These are phyloP conservation scores for Punctoribates punctum DNA, from an alignment of 2,888 invertebrate genomes.

Conservation along the genomic window DNA sequence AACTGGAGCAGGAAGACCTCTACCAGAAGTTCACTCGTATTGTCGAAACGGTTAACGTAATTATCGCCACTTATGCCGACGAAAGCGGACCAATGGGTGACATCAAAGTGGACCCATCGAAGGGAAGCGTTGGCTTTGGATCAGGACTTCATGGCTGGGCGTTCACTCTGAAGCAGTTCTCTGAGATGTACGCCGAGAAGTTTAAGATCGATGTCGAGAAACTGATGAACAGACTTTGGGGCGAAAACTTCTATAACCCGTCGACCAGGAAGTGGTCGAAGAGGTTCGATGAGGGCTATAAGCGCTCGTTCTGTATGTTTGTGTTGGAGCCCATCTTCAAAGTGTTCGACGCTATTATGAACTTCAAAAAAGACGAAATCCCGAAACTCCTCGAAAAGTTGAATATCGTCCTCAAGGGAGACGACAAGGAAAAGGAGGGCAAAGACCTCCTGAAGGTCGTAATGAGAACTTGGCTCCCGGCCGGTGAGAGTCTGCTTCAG, in stretches of 20 bases:
- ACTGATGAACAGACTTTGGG: slow-evolving; percentile 92
- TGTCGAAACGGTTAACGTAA: slow-evolving; percentile 99
- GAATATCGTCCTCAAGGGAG: slow-evolving; percentile 82
- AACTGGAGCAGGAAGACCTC: slow-evolving; percentile 91
- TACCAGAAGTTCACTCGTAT: slow-evolving; percentile 97
- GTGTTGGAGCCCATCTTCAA: slow-evolving; percentile 98
- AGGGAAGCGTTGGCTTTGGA: slow-evolving; percentile 98
- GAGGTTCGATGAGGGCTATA: slow-evolving; percentile 82
- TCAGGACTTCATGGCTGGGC: slow-evolving; percentile 99
- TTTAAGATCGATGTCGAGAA: slow-evolving; percentile 96
- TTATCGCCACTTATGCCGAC: slow-evolving; percentile 97
- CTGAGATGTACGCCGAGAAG: slow-evolving; percentile 98
- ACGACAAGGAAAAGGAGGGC: slow-evolving; percentile 94
- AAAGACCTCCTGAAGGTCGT: slow-evolving; percentile 93
- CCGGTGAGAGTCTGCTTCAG: slow-evolving; percentile 98
- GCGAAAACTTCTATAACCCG: slow-evolving; percentile 97
- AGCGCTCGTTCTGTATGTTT: slow-evolving; percentile 98
- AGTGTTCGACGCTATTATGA: slow-evolving; percentile 81
- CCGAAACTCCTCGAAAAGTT: slow-evolving; percentile 82
- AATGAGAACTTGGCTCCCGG: slow-evolving; percentile 99
- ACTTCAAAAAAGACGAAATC: slow-evolving; percentile 91
- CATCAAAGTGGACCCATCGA: slow-evolving; percentile 92
- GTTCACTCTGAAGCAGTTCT: slow-evolving; percentile 98
- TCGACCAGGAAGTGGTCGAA: slow-evolving; percentile 98
- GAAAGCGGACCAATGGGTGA: slow-evolving; percentile 99